Base-by-base conservation (phyloP, 2,888 invertebrate genomes). In the Agrotis ipsilon region DNA sequence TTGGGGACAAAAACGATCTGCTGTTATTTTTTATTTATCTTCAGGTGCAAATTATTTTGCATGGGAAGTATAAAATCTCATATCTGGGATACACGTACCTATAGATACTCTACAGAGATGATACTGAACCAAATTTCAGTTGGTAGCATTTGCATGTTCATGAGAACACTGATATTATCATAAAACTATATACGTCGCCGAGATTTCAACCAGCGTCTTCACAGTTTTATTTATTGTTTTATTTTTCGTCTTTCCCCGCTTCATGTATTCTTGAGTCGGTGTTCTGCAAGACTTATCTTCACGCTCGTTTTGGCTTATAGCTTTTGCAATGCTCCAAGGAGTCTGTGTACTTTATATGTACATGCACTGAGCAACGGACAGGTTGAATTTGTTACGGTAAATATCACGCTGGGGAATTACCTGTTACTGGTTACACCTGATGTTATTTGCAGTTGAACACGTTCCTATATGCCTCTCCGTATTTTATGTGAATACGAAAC, bases 91-190 rank as follows among this genome's bases (percentile, higher is more conserved):
- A 39, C 39, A 39, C 39, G 48, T 68, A 64, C 52, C 24, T 11
- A 39, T 39, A 11, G 11, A 11, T 39, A 21, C 54, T 63, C 19
- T 43, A 27, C 57, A 14, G n/a, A 58, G 45, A 66, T 64, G 61
- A 72, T 60, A 75, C 74, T 55, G 62, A 75, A 75, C 55, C 43
- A 69, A 76, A 76, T 72, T 80, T 57, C 32, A 65, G 67, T 70
- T 68, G 68, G 32, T 58, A 75, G 60, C 58, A 84, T 84, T 83
- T 85, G 74, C 83, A 85, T 85, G 82, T 84, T 74, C 71, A 63
- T 69, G 45, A 27, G 27, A 65, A 61, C 46, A 19, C 48, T 60
- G 63, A 63, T 74, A 71, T 71, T 63, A 65, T 48, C 72, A 59
- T 74, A 69, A 72, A 78, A 77, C 66, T 75, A 68, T 68, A 70